phyloP scores from a whole-genome alignment of 2,888 invertebrate species.

The Pseudococcus jackbeardsleyi region DNA sequence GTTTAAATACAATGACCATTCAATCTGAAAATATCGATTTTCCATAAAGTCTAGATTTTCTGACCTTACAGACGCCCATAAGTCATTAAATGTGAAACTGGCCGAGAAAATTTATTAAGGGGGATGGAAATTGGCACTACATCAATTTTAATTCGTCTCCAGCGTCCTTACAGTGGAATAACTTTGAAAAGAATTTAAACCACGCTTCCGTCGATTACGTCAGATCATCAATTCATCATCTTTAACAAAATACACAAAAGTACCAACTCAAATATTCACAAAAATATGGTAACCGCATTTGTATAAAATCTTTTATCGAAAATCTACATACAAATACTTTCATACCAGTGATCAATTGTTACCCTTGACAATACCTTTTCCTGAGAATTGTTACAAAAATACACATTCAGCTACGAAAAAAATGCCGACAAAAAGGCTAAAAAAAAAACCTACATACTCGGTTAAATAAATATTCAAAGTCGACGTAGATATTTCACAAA shows the following conservation, averaged over 20 bases:
- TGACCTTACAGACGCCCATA: background rate
- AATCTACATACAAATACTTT: background rate
- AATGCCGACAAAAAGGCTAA: background rate
- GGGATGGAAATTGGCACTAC: no score
- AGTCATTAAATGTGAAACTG: no score
- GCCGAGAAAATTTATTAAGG: no score
- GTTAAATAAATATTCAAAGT: background rate
- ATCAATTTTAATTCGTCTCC: no score
- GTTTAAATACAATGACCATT: no score
- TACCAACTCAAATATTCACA: background rate
- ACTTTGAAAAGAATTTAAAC: no score
- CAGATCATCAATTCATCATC: no score
- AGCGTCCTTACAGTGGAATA: no score
- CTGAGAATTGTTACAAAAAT: background rate
- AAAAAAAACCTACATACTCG: background rate
- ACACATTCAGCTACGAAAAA: background rate
- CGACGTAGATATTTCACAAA: background rate
- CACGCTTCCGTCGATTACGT: no score
- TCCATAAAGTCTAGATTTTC: no score
- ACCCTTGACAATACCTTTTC: background rate
- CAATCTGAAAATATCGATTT: no score
- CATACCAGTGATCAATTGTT: constrained; percentile 5
- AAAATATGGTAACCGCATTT: background rate
- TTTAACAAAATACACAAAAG: no score
- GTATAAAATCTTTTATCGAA: background rate